Percentiles rank a stretch among this genome's conserved stretches.
Conservation (phyloP, 2,888 invertebrate genomes). For the Anorthoa munda region DNA sequence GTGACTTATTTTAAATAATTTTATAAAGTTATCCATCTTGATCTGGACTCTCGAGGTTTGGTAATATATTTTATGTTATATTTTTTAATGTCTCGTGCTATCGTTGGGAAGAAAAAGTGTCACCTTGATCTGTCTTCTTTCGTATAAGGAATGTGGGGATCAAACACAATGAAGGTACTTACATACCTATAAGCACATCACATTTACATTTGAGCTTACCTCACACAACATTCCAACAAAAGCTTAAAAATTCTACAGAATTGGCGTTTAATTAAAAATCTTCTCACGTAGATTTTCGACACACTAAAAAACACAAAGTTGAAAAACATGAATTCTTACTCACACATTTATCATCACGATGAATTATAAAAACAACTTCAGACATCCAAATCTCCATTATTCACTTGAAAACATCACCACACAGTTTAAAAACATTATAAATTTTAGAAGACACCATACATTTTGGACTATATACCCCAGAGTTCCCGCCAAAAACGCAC, state of each 20-base stretch:
- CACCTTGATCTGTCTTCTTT: slow-evolving; percentile 11
- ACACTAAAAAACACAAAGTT: slow-evolving; percentile 8
- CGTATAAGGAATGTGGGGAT: slow-evolving; percentile 19
- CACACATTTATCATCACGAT: slow-evolving; percentile 87
- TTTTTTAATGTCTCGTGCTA: slow-evolving; percentile 10
- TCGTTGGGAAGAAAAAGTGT: slow-evolving; percentile 25
- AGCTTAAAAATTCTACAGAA: slow-evolving; percentile 10
- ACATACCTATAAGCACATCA: not conserved
- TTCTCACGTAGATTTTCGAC: slow-evolving; percentile 24
- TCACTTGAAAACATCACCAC: slow-evolving; percentile 69
- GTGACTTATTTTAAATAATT: slow-evolving; percentile 33
- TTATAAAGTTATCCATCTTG: slow-evolving; percentile 41
- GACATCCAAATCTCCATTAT: slow-evolving; percentile 80
- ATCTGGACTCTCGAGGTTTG: not conserved
- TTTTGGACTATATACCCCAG: slow-evolving; percentile 52
- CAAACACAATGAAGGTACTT: slow-evolving; percentile 5
- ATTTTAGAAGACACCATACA: slow-evolving; percentile 60
- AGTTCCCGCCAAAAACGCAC: slow-evolving; percentile 85
- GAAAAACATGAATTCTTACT: slow-evolving; percentile 67
- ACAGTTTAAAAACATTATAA: slow-evolving; percentile 35
- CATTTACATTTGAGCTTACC: slow-evolving; percentile 4
- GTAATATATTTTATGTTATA: slow-evolving; percentile 32
- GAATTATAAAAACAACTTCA: slow-evolving; percentile 75
- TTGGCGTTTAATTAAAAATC: not conserved
- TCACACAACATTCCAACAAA: not conserved